Conservation (phyloP, 2,113 vertebrate species). For the Bothrops jararaca region DNA sequence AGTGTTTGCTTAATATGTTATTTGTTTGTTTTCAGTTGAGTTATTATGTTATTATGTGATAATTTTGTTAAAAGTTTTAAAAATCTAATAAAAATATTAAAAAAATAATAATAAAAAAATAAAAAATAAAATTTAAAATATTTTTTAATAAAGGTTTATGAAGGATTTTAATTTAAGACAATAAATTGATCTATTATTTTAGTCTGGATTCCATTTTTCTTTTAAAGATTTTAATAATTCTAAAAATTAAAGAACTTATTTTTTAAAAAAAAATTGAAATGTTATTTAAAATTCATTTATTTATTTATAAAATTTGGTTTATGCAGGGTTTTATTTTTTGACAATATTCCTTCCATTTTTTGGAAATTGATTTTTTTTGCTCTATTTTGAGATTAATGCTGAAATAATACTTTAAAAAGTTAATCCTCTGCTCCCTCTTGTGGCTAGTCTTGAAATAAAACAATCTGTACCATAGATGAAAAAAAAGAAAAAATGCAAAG, state of each 20-base stretch:
- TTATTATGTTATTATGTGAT: too few species aligned
- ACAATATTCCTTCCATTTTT: not conserved
- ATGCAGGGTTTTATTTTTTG: not conserved
- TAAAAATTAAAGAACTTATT: too few species aligned
- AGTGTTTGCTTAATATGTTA: too few species aligned
- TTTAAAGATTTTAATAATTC: too few species aligned
- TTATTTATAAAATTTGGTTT: not conserved
- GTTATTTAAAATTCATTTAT: not conserved
- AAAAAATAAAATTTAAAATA: too few species aligned
- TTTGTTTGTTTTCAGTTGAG: too few species aligned
- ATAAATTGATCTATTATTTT: not conserved
- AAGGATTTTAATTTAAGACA: too few species aligned
- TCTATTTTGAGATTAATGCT: not conserved
- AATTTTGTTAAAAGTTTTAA: too few species aligned
- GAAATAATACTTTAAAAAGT: not conserved
- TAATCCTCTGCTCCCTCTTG: not conserved
- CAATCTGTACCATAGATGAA: not conserved
- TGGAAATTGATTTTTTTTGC: not conserved
- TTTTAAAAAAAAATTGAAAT: not conserved
- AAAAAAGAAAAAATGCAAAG: not conserved
- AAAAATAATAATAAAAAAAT: too few species aligned
- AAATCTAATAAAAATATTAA: too few species aligned
- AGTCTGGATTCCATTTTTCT: not conserved
- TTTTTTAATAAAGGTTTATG: too few species aligned
- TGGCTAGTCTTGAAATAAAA: not conserved